These are phyloP conservation scores for Falco peregrinus DNA, from an alignment of 2,797 vertebrate species.

Conservation along the genomic window DNA sequence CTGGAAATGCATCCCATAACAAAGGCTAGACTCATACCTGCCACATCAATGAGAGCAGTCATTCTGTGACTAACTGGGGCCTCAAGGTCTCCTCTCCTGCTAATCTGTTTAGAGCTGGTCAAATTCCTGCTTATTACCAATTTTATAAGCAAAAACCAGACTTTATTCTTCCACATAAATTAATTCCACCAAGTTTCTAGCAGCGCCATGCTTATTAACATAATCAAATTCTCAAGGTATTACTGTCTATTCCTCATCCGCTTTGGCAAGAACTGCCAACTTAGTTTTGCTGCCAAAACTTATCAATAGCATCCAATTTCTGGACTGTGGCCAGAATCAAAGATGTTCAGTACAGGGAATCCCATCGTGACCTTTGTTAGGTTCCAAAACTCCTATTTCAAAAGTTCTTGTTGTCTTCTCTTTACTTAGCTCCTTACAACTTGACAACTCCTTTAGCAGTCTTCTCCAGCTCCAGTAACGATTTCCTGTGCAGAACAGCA, in stretches of 20 bases:
- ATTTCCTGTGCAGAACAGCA: background rate
- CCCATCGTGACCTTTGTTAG: background rate
- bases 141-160: background rate
- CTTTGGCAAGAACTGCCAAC: background rate
- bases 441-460: background rate
- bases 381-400: background rate
- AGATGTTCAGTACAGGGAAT: background rate
- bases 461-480: background rate
- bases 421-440: background rate
- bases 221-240: background rate
- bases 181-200: background rate
- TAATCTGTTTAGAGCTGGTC: background rate
- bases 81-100: background rate
- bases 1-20: constrained; percentile 12
- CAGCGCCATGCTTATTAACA: background rate
- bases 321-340: background rate
- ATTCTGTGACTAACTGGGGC: constrained; percentile 28
- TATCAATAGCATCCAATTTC: background rate
- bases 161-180: background rate
- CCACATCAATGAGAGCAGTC: constrained; percentile 16
- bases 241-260: background rate
- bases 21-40: background rate
- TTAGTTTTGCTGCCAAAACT: background rate
- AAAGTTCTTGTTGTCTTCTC: background rate
- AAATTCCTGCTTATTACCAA: background rate